Percentiles rank a stretch among this genome's conserved stretches.
phyloP scores from a whole-genome alignment of 2,888 invertebrate species.

The Autographa gamma region DNA sequence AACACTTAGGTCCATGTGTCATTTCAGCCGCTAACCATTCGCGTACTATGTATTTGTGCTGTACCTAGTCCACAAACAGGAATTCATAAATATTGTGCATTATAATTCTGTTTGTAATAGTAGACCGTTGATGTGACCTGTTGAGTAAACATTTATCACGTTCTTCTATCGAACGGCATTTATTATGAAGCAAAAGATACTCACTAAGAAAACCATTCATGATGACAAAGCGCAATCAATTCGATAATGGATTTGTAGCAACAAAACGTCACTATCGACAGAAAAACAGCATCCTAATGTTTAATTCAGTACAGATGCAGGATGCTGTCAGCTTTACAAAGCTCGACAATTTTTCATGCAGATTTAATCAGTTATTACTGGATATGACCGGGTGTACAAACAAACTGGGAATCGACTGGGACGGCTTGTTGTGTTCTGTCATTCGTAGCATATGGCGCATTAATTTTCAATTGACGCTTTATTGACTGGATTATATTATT shows the following conservation, averaged over 20 bases:
- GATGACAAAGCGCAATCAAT: not conserved
- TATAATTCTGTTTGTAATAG: no score
- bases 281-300: conserved; percentile 73
- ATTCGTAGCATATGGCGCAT: conserved; percentile 63
- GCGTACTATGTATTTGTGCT: not conserved
- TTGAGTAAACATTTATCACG: no score
- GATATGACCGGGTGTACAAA: conserved; percentile 58
- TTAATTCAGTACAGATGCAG: conserved; percentile 76
- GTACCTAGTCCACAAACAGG: not conserved
- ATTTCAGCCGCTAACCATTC: not conserved
- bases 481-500: conserved; percentile 48
- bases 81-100: no score
- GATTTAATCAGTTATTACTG: conserved; percentile 80
- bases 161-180: no score
- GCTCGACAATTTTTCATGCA: conserved; percentile 82
- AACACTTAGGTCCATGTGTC: not conserved
- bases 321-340: conserved; percentile 72
- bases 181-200: no score
- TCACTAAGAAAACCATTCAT: not conserved
- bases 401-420: conserved; percentile 47
- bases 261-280: conserved; percentile 56
- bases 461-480: conserved; percentile 51
- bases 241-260: conserved; percentile 35
- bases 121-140: no score
- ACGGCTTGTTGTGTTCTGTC: conserved; percentile 54